Base-by-base conservation (phyloP, 2,797 vertebrate species). In the Danio choprae region DNA sequence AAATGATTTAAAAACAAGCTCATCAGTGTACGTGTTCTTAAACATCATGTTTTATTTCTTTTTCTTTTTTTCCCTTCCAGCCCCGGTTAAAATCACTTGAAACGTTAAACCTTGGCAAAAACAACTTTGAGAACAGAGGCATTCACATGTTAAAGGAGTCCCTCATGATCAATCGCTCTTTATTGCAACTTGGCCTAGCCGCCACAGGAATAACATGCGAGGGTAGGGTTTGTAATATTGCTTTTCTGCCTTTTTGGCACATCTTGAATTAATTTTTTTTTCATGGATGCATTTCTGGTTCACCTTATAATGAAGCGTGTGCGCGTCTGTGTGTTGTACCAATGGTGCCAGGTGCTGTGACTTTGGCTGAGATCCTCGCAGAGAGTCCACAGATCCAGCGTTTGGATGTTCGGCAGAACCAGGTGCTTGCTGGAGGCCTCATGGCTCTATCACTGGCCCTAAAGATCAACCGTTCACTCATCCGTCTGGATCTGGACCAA, bases 371-470 rank as follows among this genome's bases (percentile, higher is more conserved):
- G 87, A 90, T 92, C 71, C 81, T 94, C 0, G 92, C 90, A 0
- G 94, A 94, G 84, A 92, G 88, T 70, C 86, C 18, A 63, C 85
- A 87, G 38, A 91, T 95, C 51, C 86, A 85, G 71, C 80, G 60
- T 1, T 84, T 95, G 81, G 92, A 95, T 71, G 76, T 93, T 22
- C 83, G 86, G 72, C 86, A 88, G 72, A 95, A 95, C 40, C 71
- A 84, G 55, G 86, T 95, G 62, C 89, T 90, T 20, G 80, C 91
- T 0, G 93, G 90, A n/a, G 94, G 93, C 1, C 86, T 94, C 73
- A 92, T 95, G 93, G 93, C 94, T 4, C 81, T 95, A 68, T 89
- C 90, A 20, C 85, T 94, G 69, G 91, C 92, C 55, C 84, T 94
- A 87, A 91, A 87, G 82, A 92, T 94, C 80, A 95, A 94, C 88